Conservation (phyloP, 2,113 vertebrate species). For the Corythornis madagascariensis region DNA sequence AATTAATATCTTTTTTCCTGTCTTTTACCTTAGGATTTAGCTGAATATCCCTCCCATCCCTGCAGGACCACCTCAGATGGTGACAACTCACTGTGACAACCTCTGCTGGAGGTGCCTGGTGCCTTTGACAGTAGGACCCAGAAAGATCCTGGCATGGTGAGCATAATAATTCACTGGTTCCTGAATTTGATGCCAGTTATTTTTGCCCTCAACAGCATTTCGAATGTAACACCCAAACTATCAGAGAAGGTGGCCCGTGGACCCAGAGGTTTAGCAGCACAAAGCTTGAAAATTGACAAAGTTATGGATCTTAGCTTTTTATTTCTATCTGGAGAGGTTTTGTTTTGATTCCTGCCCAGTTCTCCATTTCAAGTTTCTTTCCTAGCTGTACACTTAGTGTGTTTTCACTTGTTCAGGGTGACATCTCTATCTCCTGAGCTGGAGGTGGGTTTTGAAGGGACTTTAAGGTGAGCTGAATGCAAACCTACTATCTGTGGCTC, state of each 20-base stretch:
- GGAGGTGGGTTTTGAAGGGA: not conserved
- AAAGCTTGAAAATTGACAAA: not conserved
- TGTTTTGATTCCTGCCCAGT: not conserved
- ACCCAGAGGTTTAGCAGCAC: not conserved
- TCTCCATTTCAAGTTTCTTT: not conserved
- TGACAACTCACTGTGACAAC: not conserved
- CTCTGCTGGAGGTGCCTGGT: not conserved
- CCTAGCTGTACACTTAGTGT: not conserved
- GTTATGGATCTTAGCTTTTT: not conserved
- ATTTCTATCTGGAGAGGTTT: not conserved
- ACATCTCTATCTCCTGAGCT: not conserved
- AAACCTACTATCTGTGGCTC: not conserved
- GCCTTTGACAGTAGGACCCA: rapidly evolving
- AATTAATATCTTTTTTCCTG: not conserved
- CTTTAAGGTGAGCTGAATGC: not conserved
- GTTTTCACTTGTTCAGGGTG: not conserved
- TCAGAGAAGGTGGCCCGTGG: not conserved
- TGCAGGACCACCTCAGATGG: not conserved
- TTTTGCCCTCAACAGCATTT: not conserved
- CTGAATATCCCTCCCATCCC: not conserved
- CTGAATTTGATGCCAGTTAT: not conserved
- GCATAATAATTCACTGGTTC: not conserved
- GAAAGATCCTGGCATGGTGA: not conserved
- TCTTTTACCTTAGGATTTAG: not conserved
- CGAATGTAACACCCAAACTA: not conserved